Base-by-base conservation (phyloP, 2,888 invertebrate species). In the Drosophila borealis region DNA sequence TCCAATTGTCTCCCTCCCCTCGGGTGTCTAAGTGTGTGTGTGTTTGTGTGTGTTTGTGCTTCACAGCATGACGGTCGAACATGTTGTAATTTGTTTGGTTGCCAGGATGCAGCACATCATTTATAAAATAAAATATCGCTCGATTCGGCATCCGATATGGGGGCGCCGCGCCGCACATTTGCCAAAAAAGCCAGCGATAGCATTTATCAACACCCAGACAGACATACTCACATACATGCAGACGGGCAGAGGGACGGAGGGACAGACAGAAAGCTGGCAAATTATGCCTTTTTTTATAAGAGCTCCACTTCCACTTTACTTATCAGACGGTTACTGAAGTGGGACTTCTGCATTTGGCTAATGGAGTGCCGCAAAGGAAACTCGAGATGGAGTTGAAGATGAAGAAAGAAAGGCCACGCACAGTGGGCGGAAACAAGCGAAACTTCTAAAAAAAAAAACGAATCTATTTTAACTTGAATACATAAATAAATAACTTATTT, bases 81-180 rank as follows among this genome's bases (percentile, higher is more conserved):
- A 86, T 83, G 79, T 70, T 78, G 85, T 89, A 89, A 89, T 85
- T 81, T 88, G 80, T 84, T 80, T 74, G 48, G 54, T 37, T 67
- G 67, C 62, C 78, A 82, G 74, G 82, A 81, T 79, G 77, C 74
- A 46, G 67, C 79, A 79, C 66, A 89, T 84, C 85, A 89, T 85
- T 89, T 89, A 81, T 89, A 70, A 81, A 59, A 74, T 87, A 61
- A 80, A 65, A 60, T 67, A 61, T 66, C 44, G 45, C 37, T 57
- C 34, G 57, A 65, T 70, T 34, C 17, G 56, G 45, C 46, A 49
- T 13, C 11, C 46, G 70, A 54, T 71, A 78, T 69, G 78, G 74
- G 68, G 73, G 75, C 29, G 29, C 29, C 25, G 53, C 68, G 74
- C 72, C 81, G 62, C 67, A 72, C 71, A 74, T 80, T 85, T 73